These are phyloP conservation scores for Cynocephalus volans DNA, from an alignment of 2,113 vertebrate genomes.

Conservation along the genomic window DNA sequence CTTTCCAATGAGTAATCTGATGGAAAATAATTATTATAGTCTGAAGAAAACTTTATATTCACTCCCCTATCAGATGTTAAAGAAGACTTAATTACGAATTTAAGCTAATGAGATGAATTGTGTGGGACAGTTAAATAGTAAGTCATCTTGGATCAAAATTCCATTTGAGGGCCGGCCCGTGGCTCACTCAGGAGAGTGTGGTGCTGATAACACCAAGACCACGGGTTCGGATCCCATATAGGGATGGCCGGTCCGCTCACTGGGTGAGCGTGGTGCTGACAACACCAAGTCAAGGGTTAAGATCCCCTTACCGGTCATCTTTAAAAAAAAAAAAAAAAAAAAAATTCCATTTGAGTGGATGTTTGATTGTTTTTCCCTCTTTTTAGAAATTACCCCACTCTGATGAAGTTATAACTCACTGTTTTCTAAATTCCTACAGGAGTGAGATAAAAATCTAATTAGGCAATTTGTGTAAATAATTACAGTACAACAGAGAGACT, in stretches of 20 bases:
- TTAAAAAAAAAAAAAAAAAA: too few species aligned
- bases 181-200: too few species aligned
- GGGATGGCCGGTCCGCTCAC: too few species aligned
- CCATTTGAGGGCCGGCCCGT: too few species aligned
- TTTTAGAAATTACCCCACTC: background rate
- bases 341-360: background rate
- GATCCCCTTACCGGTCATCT: too few species aligned
- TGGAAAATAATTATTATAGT: slow-evolving; percentile 62
- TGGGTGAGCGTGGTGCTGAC: too few species aligned
- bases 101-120: background rate
- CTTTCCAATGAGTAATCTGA: slow-evolving; percentile 58
- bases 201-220: too few species aligned
- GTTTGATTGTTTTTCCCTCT: background rate
- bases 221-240: too few species aligned
- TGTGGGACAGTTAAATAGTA: background rate
- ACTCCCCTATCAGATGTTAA: slow-evolving; percentile 46
- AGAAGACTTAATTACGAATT: slow-evolving; percentile 44
- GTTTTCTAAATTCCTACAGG: slow-evolving; percentile 57
- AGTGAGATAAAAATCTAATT: slow-evolving; percentile 56
- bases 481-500: background rate
- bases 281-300: too few species aligned
- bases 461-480: slow-evolving; percentile 56
- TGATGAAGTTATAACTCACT: slow-evolving; percentile 13
- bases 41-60: slow-evolving; percentile 56
- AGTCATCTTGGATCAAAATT: slow-evolving; percentile 34